Base-by-base conservation (phyloP, 2,113 vertebrate genomes). In the Urocynchramus pylzowi region DNA sequence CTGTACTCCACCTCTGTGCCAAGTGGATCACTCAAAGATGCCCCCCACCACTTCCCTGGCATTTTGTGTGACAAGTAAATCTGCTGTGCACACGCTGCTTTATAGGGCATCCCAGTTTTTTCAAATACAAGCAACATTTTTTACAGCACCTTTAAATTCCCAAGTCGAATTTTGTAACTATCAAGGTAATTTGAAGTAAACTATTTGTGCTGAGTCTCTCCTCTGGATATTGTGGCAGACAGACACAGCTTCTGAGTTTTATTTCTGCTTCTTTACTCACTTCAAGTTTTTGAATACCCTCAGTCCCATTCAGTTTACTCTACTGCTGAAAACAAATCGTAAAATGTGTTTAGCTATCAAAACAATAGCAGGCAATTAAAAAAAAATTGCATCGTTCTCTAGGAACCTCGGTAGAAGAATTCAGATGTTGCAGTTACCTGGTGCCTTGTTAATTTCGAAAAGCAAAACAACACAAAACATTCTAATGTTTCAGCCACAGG, bases 11-110 rank as follows among this genome's bases (percentile, higher is more conserved):
- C 93, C 92, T 93, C 93, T 96, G 93, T 90, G 92, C 96, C 96
- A 96, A 97, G 88, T 79, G 76, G 96, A 93, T 96, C 96, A 93
- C 83, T 96, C 96, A 96, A 28, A 94, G 83, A 89, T 97, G 96
- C 96, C 96, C 95, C 96, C 95, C 92, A 96, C 92, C 88, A 96
- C 86, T 97, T 96, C 68, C 49, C 90, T 96, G 88, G 95, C 95
- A 92, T 93, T 96, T 96, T 11, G 24, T 84, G 73, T 94, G 96
- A 96, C 95, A 97, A 95, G 80, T 82, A 97, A 96, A 97, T 94
- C 95, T 96, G 92, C 95, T 96, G 60, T 74, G 80, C 95, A 90
- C 86, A 94, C 83, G 89, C 6, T 90, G 75, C 89, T 93, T 94
- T 73, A 76, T 54, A 96, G 80, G 86, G 83, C 95, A 96, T 90